phyloP scores from a whole-genome alignment of 2,113 vertebrate genomes.

The Heterotilapia buettikoferi region DNA sequence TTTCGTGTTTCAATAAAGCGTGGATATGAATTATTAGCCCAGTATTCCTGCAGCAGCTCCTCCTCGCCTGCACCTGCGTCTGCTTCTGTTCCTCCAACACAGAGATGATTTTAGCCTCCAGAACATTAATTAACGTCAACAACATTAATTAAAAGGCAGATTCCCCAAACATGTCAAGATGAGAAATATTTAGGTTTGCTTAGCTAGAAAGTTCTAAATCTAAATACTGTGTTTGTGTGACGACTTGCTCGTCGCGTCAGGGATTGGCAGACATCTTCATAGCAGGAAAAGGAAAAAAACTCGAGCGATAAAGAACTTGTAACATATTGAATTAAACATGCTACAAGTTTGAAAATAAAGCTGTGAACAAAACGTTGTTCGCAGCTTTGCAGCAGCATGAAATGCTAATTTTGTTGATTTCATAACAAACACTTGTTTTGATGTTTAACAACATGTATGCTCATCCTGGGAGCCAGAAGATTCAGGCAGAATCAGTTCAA shows the following conservation, averaged over 20 bases:
- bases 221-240: neutral
- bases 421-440: neutral
- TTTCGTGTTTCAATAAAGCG: neutral
- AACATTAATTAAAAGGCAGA: neutral
- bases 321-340: neutral
- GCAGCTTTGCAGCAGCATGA: neutral
- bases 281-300: accelerated
- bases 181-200: neutral
- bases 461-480: neutral
- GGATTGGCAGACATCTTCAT: neutral
- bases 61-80: neutral
- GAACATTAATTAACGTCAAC: neutral
- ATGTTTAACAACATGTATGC: neutral
- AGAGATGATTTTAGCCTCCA: neutral
- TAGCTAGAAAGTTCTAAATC: neutral
- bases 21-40: neutral
- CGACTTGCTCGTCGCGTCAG: neutral
- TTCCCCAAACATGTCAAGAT: neutral
- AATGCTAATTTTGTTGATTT: neutral
- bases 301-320: neutral
- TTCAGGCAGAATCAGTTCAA: neutral
- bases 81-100: neutral
- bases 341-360: neutral
- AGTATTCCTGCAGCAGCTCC: neutral
- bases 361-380: neutral